Conservation (phyloP, 2,888 invertebrate genomes). For the Oscheius sp. region DNA sequence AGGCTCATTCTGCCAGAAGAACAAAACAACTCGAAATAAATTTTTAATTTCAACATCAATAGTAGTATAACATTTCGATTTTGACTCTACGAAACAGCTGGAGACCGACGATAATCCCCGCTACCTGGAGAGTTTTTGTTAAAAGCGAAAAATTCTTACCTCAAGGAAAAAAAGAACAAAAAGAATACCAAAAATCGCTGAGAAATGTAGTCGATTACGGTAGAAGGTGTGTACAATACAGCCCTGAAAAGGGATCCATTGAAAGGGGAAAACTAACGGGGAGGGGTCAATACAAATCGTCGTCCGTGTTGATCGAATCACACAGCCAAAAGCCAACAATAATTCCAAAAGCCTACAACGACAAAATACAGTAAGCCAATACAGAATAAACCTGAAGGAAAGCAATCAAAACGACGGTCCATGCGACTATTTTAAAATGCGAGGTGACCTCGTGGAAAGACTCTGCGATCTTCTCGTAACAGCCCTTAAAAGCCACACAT, state of each 20-base stretch:
- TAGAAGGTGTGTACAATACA: slow-evolving; percentile 48
- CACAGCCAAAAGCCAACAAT: slow-evolving; percentile 69
- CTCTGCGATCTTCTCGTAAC: slow-evolving; percentile 64
- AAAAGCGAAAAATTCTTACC: slow-evolving; percentile 27
- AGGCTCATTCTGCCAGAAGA: not conserved
- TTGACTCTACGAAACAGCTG: slow-evolving; percentile 57
- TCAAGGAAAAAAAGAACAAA: slow-evolving; percentile 41
- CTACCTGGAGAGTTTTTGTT: not conserved
- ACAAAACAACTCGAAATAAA: slow-evolving; percentile 5
- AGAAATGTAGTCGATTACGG: slow-evolving; percentile 50
- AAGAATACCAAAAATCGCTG: slow-evolving; percentile 48
- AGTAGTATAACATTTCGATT: slow-evolving; percentile 64
- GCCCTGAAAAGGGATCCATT: slow-evolving; percentile 42
- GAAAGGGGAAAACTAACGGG: not conserved
- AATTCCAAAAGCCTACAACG: slow-evolving; percentile 64
- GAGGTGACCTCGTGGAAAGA: slow-evolving; percentile 63
- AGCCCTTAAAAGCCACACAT: slow-evolving; percentile 61
- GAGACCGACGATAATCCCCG: slow-evolving; percentile 42
- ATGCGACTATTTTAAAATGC: slow-evolving; percentile 69
- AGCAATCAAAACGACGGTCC: slow-evolving; percentile 66
- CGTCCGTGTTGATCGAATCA: slow-evolving; percentile 65
- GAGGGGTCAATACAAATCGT: slow-evolving; percentile 47
- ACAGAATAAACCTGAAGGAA: slow-evolving; percentile 58
- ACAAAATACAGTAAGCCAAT: not conserved
- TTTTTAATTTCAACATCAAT: slow-evolving; percentile 9